phyloP scores from a whole-genome alignment of 2,113 vertebrate genomes.

The Synodontis membranacea region DNA sequence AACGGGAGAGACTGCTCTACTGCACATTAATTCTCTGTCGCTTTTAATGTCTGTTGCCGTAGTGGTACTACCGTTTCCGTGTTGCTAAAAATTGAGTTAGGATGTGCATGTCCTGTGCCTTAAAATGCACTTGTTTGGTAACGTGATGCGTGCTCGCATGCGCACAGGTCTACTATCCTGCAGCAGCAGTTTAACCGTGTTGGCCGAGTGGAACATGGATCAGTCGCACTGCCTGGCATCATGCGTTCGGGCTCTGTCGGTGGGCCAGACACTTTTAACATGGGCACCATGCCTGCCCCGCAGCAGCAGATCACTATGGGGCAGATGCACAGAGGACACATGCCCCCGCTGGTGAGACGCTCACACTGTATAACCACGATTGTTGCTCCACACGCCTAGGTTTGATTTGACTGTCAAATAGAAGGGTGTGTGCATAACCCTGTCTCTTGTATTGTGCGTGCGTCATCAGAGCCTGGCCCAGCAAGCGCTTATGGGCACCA shows the following conservation, averaged over 20 bases:
- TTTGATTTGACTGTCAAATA: slow-evolving; percentile 15
- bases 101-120: neutral
- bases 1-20: slow-evolving; percentile 34
- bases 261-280: slow-evolving; percentile 90
- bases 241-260: slow-evolving; percentile 94
- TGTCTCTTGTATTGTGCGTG: slow-evolving; percentile 1
- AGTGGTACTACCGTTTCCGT: neutral
- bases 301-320: slow-evolving; percentile 94
- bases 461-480: slow-evolving; percentile 89
- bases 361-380: neutral
- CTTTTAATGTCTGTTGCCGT: slow-evolving; percentile 25
- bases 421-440: neutral
- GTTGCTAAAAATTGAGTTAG: neutral
- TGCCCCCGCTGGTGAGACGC: slow-evolving; percentile 91
- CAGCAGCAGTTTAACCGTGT: slow-evolving; percentile 97
- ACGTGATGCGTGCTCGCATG: neutral
- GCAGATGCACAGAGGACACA: slow-evolving; percentile 98
- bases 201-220: slow-evolving; percentile 90
- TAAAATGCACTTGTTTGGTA: slow-evolving; percentile 15
- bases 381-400: neutral
- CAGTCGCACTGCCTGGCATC: slow-evolving; percentile 89
- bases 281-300: slow-evolving; percentile 91
- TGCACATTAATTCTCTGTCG: neutral
- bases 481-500: slow-evolving; percentile 98
- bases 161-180: slow-evolving; percentile 86